Percentiles rank a stretch among this genome's conserved stretches.
Conservation (phyloP, 2,113 vertebrate genomes). For the Peromyscus californicus region DNA sequence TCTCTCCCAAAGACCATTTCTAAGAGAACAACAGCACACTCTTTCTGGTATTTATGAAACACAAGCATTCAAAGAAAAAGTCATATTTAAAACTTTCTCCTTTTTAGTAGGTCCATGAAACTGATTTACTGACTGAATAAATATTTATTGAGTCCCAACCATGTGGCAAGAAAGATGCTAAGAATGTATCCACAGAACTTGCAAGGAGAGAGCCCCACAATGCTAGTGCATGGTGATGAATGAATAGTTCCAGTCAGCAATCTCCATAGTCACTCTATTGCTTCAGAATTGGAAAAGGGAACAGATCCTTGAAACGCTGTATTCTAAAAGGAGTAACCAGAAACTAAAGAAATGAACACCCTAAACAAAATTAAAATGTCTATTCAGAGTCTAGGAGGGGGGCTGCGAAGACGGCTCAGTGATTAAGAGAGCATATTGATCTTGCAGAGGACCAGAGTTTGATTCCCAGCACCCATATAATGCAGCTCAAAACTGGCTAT, state of each 20-base stretch:
- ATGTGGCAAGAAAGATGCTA: neutral
- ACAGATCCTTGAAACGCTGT: neutral
- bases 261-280: neutral
- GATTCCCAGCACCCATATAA: neutral
- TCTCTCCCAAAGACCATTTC: constrained; percentile 20
- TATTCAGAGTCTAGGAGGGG: neutral
- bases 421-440: neutral
- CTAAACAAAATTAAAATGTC: neutral
- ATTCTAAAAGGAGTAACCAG: neutral
- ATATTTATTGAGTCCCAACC: neutral
- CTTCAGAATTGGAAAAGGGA: constrained; percentile 25
- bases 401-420: neutral
- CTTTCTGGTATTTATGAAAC: neutral
- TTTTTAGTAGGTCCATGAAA: constrained; percentile 44
- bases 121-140: neutral
- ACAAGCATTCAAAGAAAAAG: constrained; percentile 42
- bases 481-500: neutral
- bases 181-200: neutral
- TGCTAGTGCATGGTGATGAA: neutral
- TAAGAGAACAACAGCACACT: constrained; percentile 42
- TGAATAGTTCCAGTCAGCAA: neutral
- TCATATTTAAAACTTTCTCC: constrained; percentile 30
- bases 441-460: neutral
- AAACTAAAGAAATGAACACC: neutral
- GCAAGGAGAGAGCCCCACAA: neutral